Conservation (phyloP, 2,113 vertebrate genomes). For the Pagrus major region DNA sequence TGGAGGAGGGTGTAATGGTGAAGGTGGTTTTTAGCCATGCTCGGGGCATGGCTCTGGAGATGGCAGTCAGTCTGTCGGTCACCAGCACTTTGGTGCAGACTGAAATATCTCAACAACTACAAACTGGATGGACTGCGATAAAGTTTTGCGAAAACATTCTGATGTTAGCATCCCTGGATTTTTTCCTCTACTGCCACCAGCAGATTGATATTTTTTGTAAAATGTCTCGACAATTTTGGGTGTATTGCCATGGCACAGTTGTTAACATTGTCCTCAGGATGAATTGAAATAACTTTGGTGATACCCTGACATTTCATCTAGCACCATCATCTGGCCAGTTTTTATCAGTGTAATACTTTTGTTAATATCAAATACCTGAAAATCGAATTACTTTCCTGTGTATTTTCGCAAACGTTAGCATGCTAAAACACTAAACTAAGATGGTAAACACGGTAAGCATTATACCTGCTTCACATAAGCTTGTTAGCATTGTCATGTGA, state of each 20-base stretch:
- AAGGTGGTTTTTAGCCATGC: slow-evolving; percentile 4
- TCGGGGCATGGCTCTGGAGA: not conserved
- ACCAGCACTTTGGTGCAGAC: not conserved
- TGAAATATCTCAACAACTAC: not conserved
- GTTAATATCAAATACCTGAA: not conserved
- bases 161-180: not conserved
- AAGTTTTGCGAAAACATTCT: not conserved
- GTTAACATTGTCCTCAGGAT: not conserved
- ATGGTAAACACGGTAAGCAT: not conserved
- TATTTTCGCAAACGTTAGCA: not conserved
- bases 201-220: not conserved
- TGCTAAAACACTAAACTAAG: not conserved
- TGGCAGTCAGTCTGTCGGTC: not conserved
- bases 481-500: not conserved
- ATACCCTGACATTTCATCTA: not conserved
- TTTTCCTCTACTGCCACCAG: not conserved
- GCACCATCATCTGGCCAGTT: not conserved
- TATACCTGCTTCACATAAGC: not conserved
- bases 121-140: not conserved
- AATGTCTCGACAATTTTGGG: not conserved
- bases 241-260: not conserved
- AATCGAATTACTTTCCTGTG: not conserved
- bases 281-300: not conserved
- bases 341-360: not conserved
- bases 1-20: slow-evolving; percentile 39